Evolutionary conservation across 2,113 vertebrate species (phyloP).

Genomic region (Pungitius pungitius): DNA sequence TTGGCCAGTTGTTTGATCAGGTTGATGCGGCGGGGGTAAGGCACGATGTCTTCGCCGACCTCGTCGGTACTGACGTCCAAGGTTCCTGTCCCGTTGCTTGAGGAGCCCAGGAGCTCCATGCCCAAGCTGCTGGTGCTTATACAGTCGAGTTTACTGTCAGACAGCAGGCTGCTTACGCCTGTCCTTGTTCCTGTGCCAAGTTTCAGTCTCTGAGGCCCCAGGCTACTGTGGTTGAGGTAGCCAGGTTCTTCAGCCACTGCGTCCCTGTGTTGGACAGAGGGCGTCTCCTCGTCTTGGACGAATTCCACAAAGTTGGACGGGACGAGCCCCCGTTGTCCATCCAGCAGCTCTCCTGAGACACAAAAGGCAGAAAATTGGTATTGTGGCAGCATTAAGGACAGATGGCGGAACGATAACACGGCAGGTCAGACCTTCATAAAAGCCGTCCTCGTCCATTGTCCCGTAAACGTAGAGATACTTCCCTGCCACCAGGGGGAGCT

Average conservation of each 20-base stretch:
- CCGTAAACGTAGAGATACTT: constrained; percentile 98
- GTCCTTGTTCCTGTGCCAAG: constrained; percentile 62
- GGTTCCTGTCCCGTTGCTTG: constrained; percentile 85
- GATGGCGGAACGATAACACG: neutral
- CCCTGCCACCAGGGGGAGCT: constrained; percentile 95
- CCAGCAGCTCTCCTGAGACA: constrained; percentile 90
- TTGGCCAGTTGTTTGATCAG: constrained; percentile 98
- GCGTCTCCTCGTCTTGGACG: constrained; percentile 86
- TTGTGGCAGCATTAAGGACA: neutral
- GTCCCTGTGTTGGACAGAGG: constrained; percentile 74
- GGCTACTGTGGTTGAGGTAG: constrained; percentile 86
- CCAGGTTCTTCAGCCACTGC: constrained; percentile 83
- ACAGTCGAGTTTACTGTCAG: constrained; percentile 79
- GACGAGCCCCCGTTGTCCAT: constrained; percentile 94
- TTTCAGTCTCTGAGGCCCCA: constrained; percentile 68
- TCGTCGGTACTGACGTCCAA: constrained; percentile 90
- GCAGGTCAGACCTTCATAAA: constrained; percentile 91
- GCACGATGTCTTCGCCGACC: constrained; percentile 96
- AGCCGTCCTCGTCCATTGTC: constrained; percentile 98
- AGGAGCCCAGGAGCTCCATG: constrained; percentile 77
- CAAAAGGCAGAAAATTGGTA: constrained; percentile 11
- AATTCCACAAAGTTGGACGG: constrained; percentile 99
- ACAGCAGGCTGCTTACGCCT: constrained; percentile 74
- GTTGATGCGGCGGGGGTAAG: constrained; percentile 96
- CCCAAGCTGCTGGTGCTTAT: constrained; percentile 77